Conservation (phyloP, 2,888 invertebrate genomes). For the Melinopterus prodromus region DNA sequence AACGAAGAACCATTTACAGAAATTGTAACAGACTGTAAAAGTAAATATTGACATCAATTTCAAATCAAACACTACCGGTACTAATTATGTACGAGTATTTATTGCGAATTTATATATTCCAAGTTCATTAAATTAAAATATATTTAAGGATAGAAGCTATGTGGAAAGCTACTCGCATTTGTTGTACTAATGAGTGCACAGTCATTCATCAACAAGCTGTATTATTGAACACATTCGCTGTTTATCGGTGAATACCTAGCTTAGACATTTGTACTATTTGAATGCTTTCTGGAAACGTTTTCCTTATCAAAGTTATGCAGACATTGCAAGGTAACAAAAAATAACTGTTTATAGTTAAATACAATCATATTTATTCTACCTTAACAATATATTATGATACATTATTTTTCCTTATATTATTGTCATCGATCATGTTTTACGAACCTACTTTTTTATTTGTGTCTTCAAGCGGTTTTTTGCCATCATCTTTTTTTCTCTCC, state of each 20-base stretch:
- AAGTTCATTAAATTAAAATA: neutral
- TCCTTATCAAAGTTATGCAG: neutral
- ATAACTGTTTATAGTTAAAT: conserved; percentile 5
- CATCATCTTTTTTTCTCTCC: conserved; percentile 19
- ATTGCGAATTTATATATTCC: no score
- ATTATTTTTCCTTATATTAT: neutral
- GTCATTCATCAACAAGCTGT: neutral
- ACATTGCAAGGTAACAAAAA: neutral
- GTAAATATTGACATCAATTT: no score
- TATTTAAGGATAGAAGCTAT: conserved; percentile 8
- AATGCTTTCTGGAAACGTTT: neutral
- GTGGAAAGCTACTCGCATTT: neutral
- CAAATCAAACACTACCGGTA: no score
- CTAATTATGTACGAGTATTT: no score
- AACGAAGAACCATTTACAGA: no score
- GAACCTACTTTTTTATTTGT: neutral
- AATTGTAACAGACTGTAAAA: no score
- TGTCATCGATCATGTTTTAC: neutral
- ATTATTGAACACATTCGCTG: neutral
- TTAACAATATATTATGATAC: neutral
- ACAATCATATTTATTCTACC: neutral
- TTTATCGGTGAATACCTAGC: no score
- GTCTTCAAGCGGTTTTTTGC: neutral
- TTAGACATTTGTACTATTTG: neutral
- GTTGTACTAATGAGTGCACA: neutral